A percentile compares a stretch with the other conserved stretches of the same genome.
Evolutionary conservation across 2,113 vertebrate genomes (phyloP).

Genomic region (Bubalus kerabau): DNA sequence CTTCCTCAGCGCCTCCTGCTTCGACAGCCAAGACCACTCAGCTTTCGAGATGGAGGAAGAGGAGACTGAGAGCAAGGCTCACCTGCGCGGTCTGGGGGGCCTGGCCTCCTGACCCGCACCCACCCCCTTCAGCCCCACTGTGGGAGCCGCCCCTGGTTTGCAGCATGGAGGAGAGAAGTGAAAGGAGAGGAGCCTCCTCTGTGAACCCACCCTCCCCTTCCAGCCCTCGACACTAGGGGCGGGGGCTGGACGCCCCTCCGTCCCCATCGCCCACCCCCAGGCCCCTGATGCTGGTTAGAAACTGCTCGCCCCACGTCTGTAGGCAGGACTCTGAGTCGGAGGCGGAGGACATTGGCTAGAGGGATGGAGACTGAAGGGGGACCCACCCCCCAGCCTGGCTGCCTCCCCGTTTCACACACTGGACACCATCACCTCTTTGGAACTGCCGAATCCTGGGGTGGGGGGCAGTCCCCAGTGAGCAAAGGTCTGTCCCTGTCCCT

Average conservation of each 20-base stretch:
- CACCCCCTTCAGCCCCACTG: background rate
- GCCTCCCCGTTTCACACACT: slow-evolving; percentile 23
- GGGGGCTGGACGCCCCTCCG: background rate
- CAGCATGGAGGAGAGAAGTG: background rate
- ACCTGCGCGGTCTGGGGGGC: background rate
- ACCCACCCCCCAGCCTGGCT: background rate
- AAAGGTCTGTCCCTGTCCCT: slow-evolving; percentile 40
- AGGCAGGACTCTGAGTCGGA: slow-evolving; percentile 5
- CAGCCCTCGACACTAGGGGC: background rate
- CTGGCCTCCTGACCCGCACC: slow-evolving; percentile 54
- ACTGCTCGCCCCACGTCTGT: background rate
- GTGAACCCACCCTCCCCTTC: background rate
- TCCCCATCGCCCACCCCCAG: background rate
- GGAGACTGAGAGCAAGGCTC: slow-evolving; percentile 58
- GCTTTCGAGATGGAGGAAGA: slow-evolving; percentile 69
- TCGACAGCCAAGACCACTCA: slow-evolving; percentile 75
- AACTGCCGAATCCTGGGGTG: slow-evolving; percentile 24
- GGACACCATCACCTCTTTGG: slow-evolving; percentile 31
- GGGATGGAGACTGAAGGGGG: background rate
- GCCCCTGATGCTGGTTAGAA: background rate
- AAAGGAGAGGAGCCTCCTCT: background rate
- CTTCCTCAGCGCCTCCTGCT: slow-evolving; percentile 74
- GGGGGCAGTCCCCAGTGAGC: slow-evolving; percentile 10
- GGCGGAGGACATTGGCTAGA: background rate
- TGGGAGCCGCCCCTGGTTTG: background rate